Evolutionary conservation across 2,797 vertebrate species (phyloP).

Genomic region (Sus cebifrons): DNA sequence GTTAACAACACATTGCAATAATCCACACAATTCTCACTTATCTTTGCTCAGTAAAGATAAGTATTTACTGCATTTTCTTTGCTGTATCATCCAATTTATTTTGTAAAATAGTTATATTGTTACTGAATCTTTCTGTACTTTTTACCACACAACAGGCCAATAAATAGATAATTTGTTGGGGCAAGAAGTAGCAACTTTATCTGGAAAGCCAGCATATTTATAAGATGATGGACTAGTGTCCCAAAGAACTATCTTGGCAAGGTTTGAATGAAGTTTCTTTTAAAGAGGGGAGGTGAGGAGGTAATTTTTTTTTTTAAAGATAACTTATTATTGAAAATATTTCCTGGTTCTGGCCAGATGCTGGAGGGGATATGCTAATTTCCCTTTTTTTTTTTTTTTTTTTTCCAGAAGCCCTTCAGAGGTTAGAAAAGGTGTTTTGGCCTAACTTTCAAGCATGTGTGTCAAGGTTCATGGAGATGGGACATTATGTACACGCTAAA

Average conservation of each 20-base stretch:
- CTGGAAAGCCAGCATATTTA: background rate
- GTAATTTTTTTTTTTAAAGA: background rate
- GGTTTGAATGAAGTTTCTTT: background rate
- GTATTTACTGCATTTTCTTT: background rate
- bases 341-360: background rate
- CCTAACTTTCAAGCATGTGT: background rate
- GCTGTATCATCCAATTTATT: background rate
- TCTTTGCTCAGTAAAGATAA: background rate
- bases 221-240: background rate
- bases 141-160: background rate
- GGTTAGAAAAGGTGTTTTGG: background rate
- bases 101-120: background rate
- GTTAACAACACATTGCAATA: background rate
- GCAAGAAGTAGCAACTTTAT: background rate
- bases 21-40: background rate
- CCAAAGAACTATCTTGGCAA: background rate
- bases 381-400: background rate
- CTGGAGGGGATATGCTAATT: background rate
- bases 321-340: background rate
- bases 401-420: no score
- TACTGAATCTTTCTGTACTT: background rate
- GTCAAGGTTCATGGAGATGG: background rate
- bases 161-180: background rate
- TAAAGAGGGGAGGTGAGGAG: background rate
- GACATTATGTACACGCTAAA: background rate